These are phyloP conservation scores for Sinocyclocheilus anshuiensis DNA, from an alignment of 2,113 vertebrate species.

Conservation along the genomic window DNA sequence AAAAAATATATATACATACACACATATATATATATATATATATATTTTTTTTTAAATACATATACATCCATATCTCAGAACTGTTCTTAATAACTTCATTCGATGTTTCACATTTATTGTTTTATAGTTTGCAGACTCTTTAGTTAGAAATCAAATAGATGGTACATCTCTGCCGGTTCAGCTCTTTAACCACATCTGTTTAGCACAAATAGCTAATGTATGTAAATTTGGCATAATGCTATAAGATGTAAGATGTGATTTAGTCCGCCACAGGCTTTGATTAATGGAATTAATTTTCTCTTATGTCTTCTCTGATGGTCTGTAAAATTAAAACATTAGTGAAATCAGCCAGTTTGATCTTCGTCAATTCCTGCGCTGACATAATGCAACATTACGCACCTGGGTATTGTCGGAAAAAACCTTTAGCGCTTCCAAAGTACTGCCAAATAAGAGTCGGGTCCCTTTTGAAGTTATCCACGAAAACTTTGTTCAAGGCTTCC, in stretches of 20 bases:
- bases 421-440: conserved; percentile 97
- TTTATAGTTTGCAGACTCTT: conserved; percentile 7
- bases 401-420: conserved; percentile 97
- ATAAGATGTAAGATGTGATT: conserved; percentile 7
- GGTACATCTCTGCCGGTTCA: neutral
- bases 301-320: conserved; percentile 74
- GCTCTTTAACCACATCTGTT: conserved; percentile 2
- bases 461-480: conserved; percentile 95
- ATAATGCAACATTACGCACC: conserved; percentile 76
- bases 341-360: conserved; percentile 67
- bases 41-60: too few relatives aligned
- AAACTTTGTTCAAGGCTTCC: conserved; percentile 96
- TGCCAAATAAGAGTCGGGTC: conserved; percentile 98
- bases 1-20: neutral
- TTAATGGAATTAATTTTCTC: conserved; percentile 68
- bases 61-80: neutral
- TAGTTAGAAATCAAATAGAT: neutral
- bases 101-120: neutral
- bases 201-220: conserved; percentile 23
- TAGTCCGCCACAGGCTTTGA: conserved; percentile 63
- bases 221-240: conserved; percentile 4
- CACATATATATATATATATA: too few relatives aligned
- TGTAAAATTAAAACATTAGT: conserved; percentile 79
- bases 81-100: neutral
- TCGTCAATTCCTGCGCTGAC: conserved; percentile 55